Conservation (phyloP, 1,140 invertebrate genomes). For the Drosophila malerkotliana region DNA sequence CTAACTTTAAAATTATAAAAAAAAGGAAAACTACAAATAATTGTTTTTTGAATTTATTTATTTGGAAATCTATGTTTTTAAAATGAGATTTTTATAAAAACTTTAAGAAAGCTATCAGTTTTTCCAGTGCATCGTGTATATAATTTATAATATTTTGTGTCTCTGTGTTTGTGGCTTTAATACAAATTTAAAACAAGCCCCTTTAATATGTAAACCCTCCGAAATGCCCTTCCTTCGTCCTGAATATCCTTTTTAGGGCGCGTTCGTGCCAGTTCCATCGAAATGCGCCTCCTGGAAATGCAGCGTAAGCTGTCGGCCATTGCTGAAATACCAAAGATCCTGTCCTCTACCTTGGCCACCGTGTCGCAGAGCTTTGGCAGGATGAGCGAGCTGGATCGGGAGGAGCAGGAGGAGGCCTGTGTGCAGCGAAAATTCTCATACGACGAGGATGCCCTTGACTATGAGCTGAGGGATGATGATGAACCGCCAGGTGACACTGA, state of each 20-base stretch:
- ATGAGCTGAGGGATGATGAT: constrained; percentile 51
- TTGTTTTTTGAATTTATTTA: not conserved
- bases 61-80: not conserved
- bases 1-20: not conserved
- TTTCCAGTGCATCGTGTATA: constrained; percentile 22
- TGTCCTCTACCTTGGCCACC: constrained; percentile 77
- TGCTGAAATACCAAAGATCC: constrained; percentile 80
- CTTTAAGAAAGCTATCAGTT: not conserved
- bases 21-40: not conserved
- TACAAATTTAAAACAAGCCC: constrained; percentile 34
- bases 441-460: constrained; percentile 79
- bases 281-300: constrained; percentile 76
- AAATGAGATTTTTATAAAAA: not conserved
- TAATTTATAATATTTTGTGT: constrained; percentile 40
- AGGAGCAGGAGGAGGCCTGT: constrained; percentile 16
- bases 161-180: constrained; percentile 39
- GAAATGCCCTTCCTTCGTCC: not conserved
- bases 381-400: constrained; percentile 42
- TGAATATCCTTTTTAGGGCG: constrained; percentile 39
- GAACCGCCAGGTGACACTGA: constrained; percentile 19
- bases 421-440: constrained; percentile 71
- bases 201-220: constrained; percentile 1
- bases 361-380: constrained; percentile 77
- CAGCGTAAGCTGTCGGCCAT: constrained; percentile 80
- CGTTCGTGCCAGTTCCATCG: constrained; percentile 64